Base-by-base conservation (phyloP, 2,888 invertebrate genomes). In the Andrena praecox region DNA sequence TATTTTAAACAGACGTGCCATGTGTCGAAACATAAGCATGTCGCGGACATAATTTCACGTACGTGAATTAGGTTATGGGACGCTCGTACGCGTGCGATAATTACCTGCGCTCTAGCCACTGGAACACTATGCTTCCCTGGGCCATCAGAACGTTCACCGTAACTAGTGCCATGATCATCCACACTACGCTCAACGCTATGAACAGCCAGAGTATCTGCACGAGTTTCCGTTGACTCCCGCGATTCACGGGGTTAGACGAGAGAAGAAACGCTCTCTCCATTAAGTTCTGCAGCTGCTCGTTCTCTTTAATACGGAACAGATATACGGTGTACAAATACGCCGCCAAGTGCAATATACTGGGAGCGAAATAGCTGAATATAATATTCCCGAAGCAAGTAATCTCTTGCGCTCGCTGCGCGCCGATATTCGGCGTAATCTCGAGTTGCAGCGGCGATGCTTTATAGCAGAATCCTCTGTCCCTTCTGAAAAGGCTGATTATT, bases 201-300 rank as follows among this genome's bases (percentile, higher is more conserved):
- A 97, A 97, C 60, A 96, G 93, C 97, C 97, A 97, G 4, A 97
- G 93, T 90, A 96, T 96, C 82, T 95, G 95, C 48, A 97, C 95
- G 31, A 97, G 94, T 54, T 95, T 96, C 86, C 95, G 96, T 63
- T 97, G 97, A 87, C 96, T 96, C 64, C 96, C 96, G 6, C 91
- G 89, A 93, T 96, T 96, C 0, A 96, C 95, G 10, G 96, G 95
- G 92, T 96, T 96, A 0, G 96, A 96, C 0, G 97, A 96, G 80
- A 97, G 94, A 50, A 97, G 94, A 91, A 97, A 97, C 0, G 96
- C 97, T 89, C 97, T 95, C 93, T 98, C 98, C 96, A 97, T 97
- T 68, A 98, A 94, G 94, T 97, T 97, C 89, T 97, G 97, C 70
- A 98, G 93, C 90, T 97, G 97, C 92, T 98, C 97, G 91, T 97